Percentiles rank a stretch among this genome's conserved stretches.
Evolutionary conservation across 2,113 vertebrate genomes (phyloP).

Genomic region (Acanthisitta chloris): DNA sequence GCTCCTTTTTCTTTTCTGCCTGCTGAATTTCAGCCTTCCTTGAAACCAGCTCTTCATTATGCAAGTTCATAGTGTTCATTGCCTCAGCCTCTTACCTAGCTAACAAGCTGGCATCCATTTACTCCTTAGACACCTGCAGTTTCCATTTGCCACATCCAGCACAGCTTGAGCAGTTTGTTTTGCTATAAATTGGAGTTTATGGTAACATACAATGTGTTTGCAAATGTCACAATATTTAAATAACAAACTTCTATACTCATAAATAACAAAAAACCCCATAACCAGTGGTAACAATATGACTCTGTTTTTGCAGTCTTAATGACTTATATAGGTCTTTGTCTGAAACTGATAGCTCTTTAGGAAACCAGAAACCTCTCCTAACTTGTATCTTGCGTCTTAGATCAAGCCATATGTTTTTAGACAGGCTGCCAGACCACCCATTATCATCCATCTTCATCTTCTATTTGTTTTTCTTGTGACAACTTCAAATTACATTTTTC

Average conservation of each 20-base stretch:
- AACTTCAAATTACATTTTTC: constrained; percentile 20
- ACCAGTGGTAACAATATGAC: neutral
- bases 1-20: neutral
- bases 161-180: constrained; percentile 43
- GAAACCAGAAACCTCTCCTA: neutral
- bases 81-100: constrained; percentile 10
- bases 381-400: neutral
- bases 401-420: constrained; percentile 12
- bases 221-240: constrained; percentile 61
- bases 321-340: neutral
- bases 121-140: constrained; percentile 29
- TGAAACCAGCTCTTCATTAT: neutral
- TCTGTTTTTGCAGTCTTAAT: neutral
- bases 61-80: neutral
- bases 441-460: neutral
- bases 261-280: neutral
- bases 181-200: constrained; percentile 28
- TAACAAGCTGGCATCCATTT: constrained; percentile 46
- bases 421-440: neutral
- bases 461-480: constrained; percentile 4
- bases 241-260: neutral
- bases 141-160: constrained; percentile 22
- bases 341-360: neutral
- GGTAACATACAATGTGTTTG: constrained; percentile 6
- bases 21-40: neutral